These are phyloP conservation scores for Ecdyonurus torrentis DNA, from an alignment of 2,888 invertebrate genomes.

Conservation along the genomic window DNA sequence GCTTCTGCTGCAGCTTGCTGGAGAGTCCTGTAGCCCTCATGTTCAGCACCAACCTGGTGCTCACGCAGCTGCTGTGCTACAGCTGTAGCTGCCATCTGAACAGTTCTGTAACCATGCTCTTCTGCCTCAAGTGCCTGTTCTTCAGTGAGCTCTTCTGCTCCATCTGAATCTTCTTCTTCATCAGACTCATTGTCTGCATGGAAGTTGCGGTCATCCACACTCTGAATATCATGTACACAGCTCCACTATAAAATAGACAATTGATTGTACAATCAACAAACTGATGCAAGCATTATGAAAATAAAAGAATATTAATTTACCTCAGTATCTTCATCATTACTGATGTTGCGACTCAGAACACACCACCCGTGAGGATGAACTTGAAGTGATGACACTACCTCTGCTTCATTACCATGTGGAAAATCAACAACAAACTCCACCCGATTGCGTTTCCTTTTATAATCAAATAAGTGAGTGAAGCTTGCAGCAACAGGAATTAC, in stretches of 20 bases:
- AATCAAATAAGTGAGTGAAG: slow-evolving; percentile 67
- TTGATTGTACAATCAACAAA: background rate
- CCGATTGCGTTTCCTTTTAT: slow-evolving; percentile 55
- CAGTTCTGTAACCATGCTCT: no score
- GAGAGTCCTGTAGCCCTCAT: no score
- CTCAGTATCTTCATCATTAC: slow-evolving; percentile 71
- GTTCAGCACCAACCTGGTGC: no score
- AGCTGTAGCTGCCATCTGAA: no score
- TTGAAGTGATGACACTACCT: slow-evolving; percentile 77
- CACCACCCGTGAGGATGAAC: slow-evolving; percentile 85
- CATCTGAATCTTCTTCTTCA: background rate
- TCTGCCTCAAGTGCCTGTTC: no score
- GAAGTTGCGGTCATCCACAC: slow-evolving; percentile 20
- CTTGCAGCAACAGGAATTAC: slow-evolving; percentile 62
- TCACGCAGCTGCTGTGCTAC: no score
- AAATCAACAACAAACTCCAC: slow-evolving; percentile 86
- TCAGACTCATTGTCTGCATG: slow-evolving; percentile 4
- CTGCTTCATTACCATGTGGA: slow-evolving; percentile 68
- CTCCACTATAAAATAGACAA: slow-evolving; percentile 53
- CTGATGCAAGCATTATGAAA: background rate
- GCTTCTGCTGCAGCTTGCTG: no score
- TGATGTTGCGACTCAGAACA: slow-evolving; percentile 73
- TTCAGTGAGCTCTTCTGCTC: no score
- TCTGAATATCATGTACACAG: slow-evolving; percentile 84
- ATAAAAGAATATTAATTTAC: slow-evolving; percentile 27